Percentiles rank a stretch among this genome's conserved stretches.
Evolutionary conservation across 2,113 vertebrate species (phyloP).

Genomic region (Melanerpes formicivorus): DNA sequence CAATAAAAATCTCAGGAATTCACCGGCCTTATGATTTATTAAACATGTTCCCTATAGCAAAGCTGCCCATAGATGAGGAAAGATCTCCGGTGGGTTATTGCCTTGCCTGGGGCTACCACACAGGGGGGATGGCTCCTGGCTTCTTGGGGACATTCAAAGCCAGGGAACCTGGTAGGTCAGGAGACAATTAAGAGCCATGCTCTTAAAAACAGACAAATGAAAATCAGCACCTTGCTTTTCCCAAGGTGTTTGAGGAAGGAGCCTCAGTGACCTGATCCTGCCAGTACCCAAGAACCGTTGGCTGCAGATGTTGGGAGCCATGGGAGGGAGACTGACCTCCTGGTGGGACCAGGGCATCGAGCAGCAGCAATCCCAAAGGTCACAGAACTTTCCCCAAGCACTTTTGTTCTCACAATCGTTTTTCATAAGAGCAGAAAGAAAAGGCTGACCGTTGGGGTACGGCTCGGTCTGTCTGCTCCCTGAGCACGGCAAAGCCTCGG

Average conservation of each 20-base stretch:
- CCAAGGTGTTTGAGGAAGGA: neutral
- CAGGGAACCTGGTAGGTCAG: neutral
- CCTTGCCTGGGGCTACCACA: conserved; percentile 9
- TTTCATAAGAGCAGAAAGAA: neutral
- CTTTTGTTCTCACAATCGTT: neutral
- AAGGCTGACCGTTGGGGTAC: neutral
- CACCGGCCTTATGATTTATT: conserved; percentile 70
- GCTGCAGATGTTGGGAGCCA: neutral
- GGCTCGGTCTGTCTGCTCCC: neutral
- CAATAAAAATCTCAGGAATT: conserved; percentile 72
- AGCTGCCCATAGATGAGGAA: conserved; percentile 54
- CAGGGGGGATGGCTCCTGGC: conserved; percentile 17
- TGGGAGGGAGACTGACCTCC: neutral
- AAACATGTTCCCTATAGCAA: conserved; percentile 68
- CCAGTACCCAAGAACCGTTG: rapidly evolving
- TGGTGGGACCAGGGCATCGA: neutral
- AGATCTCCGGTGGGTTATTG: conserved; percentile 46
- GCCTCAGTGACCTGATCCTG: neutral
- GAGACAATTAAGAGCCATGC: neutral
- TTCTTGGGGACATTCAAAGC: neutral
- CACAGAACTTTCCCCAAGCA: neutral
- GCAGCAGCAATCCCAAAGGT: neutral
- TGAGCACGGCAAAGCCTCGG: neutral
- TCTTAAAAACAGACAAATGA: neutral
- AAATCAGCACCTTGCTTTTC: conserved; percentile 38